These are phyloP conservation scores for Lithobates sylvaticus DNA, from an alignment of 2,797 vertebrate genomes.

Conservation along the genomic window DNA sequence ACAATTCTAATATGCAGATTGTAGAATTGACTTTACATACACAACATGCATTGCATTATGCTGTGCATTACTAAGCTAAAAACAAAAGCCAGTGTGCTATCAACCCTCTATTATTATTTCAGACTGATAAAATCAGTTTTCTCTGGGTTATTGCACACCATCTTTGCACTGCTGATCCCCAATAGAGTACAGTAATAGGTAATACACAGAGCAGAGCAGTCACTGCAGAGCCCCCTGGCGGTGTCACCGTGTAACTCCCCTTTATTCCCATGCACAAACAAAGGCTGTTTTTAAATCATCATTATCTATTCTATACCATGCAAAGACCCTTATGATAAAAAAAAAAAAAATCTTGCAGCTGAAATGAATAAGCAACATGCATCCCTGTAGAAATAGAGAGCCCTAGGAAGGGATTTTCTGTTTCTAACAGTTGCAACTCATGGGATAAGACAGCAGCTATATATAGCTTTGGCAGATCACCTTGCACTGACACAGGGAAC, in stretches of 20 bases:
- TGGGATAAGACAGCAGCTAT: conserved; percentile 4
- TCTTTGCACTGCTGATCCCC: no score
- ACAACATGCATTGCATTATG: no score
- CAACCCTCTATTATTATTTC: no score
- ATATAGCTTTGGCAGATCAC: conserved; percentile 53
- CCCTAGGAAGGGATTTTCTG: background rate
- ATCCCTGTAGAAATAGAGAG: background rate
- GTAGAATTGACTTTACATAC: no score
- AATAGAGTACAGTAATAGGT: background rate
- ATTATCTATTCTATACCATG: background rate
- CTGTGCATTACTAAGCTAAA: no score
- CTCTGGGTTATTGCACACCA: no score
- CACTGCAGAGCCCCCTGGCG: conserved; percentile 43
- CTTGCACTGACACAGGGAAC: conserved; percentile 52
- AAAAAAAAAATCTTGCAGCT: background rate
- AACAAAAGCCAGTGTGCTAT: no score
- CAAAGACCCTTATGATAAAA: background rate
- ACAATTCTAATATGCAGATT: background rate
- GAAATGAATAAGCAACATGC: background rate
- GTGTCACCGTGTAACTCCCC: background rate
- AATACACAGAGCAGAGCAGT: background rate
- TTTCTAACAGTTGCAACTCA: fast-evolving
- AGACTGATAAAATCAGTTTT: no score
- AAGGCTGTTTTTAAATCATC: background rate
- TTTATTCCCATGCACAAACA: background rate